phyloP scores from a whole-genome alignment of 2,113 vertebrate genomes.

The Gymnogyps californianus region DNA sequence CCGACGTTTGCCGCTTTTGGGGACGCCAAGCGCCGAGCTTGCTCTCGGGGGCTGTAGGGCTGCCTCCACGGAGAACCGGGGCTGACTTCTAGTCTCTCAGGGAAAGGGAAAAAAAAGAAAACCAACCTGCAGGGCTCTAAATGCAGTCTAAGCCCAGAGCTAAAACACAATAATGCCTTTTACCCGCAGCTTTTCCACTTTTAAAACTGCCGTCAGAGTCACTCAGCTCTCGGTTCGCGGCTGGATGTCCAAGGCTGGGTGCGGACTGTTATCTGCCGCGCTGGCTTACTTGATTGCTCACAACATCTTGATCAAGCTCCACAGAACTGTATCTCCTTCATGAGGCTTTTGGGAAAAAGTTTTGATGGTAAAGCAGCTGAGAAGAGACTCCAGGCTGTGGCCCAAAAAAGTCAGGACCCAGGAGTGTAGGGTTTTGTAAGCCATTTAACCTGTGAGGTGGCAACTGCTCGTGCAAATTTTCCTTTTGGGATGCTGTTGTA shows the following conservation, averaged over 20 bases:
- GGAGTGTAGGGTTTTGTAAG: not conserved
- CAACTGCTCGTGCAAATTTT: not conserved
- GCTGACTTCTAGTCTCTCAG: not conserved
- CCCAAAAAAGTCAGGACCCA: not conserved
- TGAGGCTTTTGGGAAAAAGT: not conserved
- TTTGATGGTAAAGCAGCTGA: not conserved
- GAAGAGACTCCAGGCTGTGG: not conserved
- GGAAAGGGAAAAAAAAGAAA: not conserved
- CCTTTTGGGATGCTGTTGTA: not conserved
- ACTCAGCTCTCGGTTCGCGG: fast-evolving
- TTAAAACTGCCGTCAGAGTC: not conserved
- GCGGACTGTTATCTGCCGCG: fast-evolving
- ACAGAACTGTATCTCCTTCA: not conserved
- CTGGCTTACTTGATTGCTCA: no score
- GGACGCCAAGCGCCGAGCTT: fast-evolving
- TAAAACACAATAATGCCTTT: not conserved
- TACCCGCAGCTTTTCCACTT: not conserved
- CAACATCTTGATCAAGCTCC: fast-evolving
- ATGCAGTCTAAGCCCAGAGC: not conserved
- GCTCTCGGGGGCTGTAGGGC: not conserved
- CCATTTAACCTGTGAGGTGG: not conserved
- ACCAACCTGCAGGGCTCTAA: not conserved
- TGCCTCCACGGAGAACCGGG: no score
- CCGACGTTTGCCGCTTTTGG: fast-evolving
- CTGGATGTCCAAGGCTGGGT: fast-evolving